Base-by-base conservation (phyloP, 2,888 invertebrate species). In the Leptopilina syphax region DNA sequence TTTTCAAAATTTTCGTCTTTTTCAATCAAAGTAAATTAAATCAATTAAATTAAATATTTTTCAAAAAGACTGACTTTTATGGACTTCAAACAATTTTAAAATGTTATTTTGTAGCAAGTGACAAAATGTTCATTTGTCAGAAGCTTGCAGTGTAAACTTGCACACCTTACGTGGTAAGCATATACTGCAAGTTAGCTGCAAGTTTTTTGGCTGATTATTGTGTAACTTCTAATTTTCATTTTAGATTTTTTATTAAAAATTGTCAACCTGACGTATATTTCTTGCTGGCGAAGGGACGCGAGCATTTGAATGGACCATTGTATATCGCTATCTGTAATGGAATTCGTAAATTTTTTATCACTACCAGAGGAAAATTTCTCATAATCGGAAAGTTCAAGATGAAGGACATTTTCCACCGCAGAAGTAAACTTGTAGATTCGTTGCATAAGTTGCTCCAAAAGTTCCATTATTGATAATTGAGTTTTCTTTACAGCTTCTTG, bases 231-330 rank as follows among this genome's bases (percentile, higher is more conserved):
- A 76, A 60, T 44, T 76, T 18, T 76, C 24, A 7, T 27, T 76
- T 50, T 12, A 24, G 27, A 76, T 13, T 6, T 24, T 54, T 24
- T 54, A 50, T 57, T 18, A 13, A 18, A 73, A 80, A 65, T 60
- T 66, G 12, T 47, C 66, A 76, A 92, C 93, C 95, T 94, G 1
- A 94, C 92, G 82, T 93, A 94, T 77, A 95, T 92, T 86, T 95
- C 95, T 87, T 94, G 94, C 85, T 95, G 95, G 0, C 95, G 93
- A 86, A 93, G 93, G 82, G 94, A 93, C 0, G 94, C 92, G 3
- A 95, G 90, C 82, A 94, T 89, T 76, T 94, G 93, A 85, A 94
- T 94, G 1, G 93, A 87, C 83, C 93, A 92, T 1, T 92, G 90
- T 82, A 94, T 92, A 76, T 94, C 91, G 0, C 79, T 70, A 0